phyloP scores from a whole-genome alignment of 2,113 vertebrate species.

The Strix uralensis region DNA sequence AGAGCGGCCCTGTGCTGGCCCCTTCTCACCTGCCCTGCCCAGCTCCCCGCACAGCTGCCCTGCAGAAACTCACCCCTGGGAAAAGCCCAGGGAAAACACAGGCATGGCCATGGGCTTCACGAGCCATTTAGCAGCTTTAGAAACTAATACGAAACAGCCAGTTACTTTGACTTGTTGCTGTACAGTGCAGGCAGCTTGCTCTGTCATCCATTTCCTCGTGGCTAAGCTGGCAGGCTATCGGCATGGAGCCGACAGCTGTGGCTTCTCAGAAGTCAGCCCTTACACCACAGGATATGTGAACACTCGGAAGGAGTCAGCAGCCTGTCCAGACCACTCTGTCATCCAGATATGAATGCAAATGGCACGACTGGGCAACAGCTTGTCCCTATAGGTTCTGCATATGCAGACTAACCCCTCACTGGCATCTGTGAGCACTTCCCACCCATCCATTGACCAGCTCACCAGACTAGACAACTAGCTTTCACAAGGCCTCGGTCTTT shows the following conservation, averaged over 20 bases:
- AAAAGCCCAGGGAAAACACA: not conserved
- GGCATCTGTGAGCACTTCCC: not conserved
- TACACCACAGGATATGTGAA: not conserved
- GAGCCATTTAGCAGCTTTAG: not conserved
- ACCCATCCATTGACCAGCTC: not conserved
- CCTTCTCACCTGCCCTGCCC: not conserved
- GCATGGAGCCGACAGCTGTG: not conserved
- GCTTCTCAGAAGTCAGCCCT: slow-evolving; percentile 24
- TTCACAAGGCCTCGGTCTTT: not conserved
- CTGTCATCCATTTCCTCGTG: slow-evolving; percentile 42
- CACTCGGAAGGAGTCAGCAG: not conserved
- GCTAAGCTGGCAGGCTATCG: not conserved
- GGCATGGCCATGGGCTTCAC: not conserved
- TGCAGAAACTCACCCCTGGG: not conserved
- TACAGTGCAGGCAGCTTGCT: rapidly evolving
- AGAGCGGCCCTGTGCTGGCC: not conserved
- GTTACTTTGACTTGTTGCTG: not conserved
- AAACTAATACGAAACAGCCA: not conserved
- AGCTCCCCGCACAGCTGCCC: not conserved
- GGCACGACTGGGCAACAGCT: not conserved
- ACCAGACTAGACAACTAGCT: not conserved
- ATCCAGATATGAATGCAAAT: not conserved
- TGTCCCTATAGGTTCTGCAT: not conserved
- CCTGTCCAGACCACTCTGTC: not conserved
- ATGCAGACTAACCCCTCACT: rapidly evolving